Percentiles rank a stretch among this genome's conserved stretches.
Conservation (phyloP, 1,140 invertebrate genomes). For the Macrobrachium nipponense region DNA sequence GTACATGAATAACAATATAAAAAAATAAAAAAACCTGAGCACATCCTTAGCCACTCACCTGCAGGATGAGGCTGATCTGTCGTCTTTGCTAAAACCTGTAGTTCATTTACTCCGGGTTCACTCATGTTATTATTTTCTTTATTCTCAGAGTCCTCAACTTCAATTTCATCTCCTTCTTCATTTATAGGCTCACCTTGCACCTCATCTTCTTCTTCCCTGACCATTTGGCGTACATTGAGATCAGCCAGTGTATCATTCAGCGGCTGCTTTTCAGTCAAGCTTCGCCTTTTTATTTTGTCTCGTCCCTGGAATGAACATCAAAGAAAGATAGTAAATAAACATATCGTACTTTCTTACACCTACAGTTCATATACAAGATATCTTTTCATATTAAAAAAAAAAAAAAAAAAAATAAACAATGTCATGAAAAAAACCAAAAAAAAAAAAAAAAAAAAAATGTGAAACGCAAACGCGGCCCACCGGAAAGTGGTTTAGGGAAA, state of each 20-base stretch:
- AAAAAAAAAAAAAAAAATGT: no score
- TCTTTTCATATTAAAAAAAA: no score
- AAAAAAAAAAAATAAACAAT: no score
- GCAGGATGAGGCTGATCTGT: slow-evolving; percentile 69
- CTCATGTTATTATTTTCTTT: slow-evolving; percentile 36
- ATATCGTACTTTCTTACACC: not conserved
- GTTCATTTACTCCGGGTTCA: slow-evolving; percentile 42
- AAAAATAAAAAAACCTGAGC: not conserved
- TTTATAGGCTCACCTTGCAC: not conserved
- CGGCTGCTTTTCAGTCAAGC: slow-evolving; percentile 37
- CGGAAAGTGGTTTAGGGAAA: no score
- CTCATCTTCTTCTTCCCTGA: slow-evolving; percentile 2
- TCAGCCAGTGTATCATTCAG: slow-evolving; percentile 68
- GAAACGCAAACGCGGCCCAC: no score
- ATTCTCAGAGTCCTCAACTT: slow-evolving; percentile 30
- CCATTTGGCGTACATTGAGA: slow-evolving; percentile 65
- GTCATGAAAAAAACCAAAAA: no score
- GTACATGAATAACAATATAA: not conserved
- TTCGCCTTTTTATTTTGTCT: slow-evolving; percentile 56
- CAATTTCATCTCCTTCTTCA: slow-evolving; percentile 34
- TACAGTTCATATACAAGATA: no score
- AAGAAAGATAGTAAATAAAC: not conserved
- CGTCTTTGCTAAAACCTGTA: slow-evolving; percentile 11
- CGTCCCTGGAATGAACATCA: slow-evolving; percentile 41
- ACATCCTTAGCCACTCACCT: slow-evolving; percentile 8